Conservation (phyloP, 2,797 vertebrate species). For the Cirrhinus molitorella region DNA sequence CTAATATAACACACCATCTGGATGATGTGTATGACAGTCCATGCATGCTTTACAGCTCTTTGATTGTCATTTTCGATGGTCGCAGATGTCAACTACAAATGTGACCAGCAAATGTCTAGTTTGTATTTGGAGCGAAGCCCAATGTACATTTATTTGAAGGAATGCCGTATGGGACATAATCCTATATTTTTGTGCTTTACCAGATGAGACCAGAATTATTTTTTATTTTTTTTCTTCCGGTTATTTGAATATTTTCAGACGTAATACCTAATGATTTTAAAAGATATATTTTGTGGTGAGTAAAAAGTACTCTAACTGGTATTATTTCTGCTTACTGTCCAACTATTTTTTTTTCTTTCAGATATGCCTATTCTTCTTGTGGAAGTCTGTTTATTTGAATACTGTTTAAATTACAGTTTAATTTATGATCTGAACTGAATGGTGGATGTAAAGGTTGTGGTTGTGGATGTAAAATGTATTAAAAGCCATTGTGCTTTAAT, state of each 20-base stretch:
- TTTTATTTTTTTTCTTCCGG: not conserved
- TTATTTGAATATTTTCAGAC: slow-evolving; percentile 1
- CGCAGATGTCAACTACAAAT: slow-evolving; percentile 37
- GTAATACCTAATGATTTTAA: not conserved
- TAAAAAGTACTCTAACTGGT: not conserved
- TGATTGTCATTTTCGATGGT: slow-evolving; percentile 38
- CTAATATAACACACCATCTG: slow-evolving; percentile 55
- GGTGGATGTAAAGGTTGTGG: slow-evolving; percentile 17
- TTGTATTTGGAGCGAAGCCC: not conserved
- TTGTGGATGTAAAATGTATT: slow-evolving; percentile 45
- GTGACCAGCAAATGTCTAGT: not conserved
- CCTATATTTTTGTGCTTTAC: not conserved
- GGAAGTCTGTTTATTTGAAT: not conserved
- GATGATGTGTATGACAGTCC: slow-evolving; percentile 14
- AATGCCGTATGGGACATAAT: not conserved
- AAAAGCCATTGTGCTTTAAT: slow-evolving; percentile 47
- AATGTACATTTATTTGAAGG: not conserved
- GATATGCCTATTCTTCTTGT: not conserved
- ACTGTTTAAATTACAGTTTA: slow-evolving; percentile 1
- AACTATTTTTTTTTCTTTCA: not conserved
- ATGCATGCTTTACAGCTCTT: slow-evolving; percentile 31
- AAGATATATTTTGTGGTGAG: not conserved
- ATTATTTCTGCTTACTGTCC: not conserved
- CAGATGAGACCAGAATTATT: not conserved
- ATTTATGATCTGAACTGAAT: not conserved